Evolutionary conservation across 2,888 invertebrate genomes (phyloP), one percentile per base, ranked within the genome.

Genomic region (Drosophila paramelanica): DNA sequence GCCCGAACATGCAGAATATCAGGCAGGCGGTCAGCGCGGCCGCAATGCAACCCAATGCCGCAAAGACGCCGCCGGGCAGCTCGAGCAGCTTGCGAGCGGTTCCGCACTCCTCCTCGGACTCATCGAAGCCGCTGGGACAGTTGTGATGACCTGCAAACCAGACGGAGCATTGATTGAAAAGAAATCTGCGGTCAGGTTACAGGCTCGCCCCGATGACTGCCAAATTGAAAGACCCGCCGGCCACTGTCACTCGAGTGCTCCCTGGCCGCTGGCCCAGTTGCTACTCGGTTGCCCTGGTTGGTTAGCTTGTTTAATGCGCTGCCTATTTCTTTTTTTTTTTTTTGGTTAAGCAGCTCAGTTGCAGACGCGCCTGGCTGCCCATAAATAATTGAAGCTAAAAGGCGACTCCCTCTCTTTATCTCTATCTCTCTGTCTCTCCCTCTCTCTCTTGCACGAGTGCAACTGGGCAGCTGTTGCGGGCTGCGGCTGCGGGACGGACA

Each of bases 101-200:
- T 84, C 94, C 95, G 90, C 94, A 96, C 91, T 94, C 94, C 91
- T 93, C 93, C 92, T 95, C 94, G 71, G 94, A 95, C 91, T 96
- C 96, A 91, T 96, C 96, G 88, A 94, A 95, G 11, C 95, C 93
- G 67, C 95, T 94, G 81, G 95, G 94, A 92, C 96, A 94, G 93
- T 95, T 94, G 77, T 93, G 93, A 77, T 90, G 92, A 68, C 92
- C 92, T 93, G 75, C 5, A 86, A 75, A 50, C 20, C 25, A 73
- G 62, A 81, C 67, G 65, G 39, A 11, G 56, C 41, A 67, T 51
- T 74, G 81, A 70, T 72, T 78, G 72, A 67, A 67, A 67, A 53
- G 43, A 68, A 67, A 77, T 77, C 70, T 70, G 58, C 50, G 51
- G 64, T 81, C 71, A 57, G 83, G 72, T 82, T 79, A 79, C 56